Base-by-base conservation (phyloP, 1,140 invertebrate genomes). In the Drosophila novamexicana region DNA sequence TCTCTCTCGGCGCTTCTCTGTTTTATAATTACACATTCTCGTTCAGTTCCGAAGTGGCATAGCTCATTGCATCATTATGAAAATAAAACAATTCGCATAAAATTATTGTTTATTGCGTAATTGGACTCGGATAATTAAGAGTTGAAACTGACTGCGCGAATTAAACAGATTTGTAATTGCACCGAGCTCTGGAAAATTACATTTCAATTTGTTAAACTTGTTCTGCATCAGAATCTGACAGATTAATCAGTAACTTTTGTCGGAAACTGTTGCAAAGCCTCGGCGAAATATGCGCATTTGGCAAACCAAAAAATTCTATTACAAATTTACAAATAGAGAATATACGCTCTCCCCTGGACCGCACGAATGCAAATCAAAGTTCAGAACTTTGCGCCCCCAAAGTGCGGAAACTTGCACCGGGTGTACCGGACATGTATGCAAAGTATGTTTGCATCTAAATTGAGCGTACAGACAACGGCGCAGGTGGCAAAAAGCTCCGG, bases 361-460 rank as follows among this genome's bases (percentile, higher is more conserved):
- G 6, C 14, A 64, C 14, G 42, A 54, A 80, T 80, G 65, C 52
- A 74, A 78, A 77, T 75, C 57, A 77, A 58, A 67, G 70, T 78
- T 75, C 36, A 50, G 32, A 70, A 67, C 49, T 72, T 67, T 47
- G 40, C 49, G 45, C 47, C 58, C 54, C n/a, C 40, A 5, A 76
- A 58, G 39, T 72, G 34, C 36, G 37, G 50, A 75, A 68, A 65
- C 44, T 68, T 54, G 56, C 57, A 52, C 50, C 61, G 47, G 49
- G 18, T 64, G 66, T 39, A 56, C 44, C 61, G 45, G 61, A 75
- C 75, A 67, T 64, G 42, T 65, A 74, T 74, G 74, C 49, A 65
- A 66, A 77, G 49, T 69, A 62, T 65, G 69, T 80, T 69, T 53
- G 71, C 75, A 66, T 65, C 42, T 39, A 65, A 81, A 69, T 69